Base-by-base conservation (phyloP, 1,140 invertebrate species). In the Mamestra configurata region DNA sequence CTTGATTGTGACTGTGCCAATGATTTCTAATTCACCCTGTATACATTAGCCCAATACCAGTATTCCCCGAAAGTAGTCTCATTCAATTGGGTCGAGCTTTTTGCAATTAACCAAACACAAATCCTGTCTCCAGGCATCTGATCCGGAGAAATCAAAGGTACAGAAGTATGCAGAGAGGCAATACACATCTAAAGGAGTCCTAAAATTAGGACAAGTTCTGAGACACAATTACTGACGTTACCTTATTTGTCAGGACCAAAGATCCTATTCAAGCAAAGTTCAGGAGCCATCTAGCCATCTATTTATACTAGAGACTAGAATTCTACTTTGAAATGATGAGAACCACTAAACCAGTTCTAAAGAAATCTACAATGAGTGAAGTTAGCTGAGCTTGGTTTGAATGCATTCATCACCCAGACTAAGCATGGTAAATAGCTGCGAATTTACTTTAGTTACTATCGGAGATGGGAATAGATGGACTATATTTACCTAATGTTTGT, bases 311-410 rank as follows among this genome's bases (percentile, higher is more conserved):
- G 59, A 40, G 20, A 0, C 53, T 10, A 55, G 20, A 55, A 20
- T 4, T 22, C 53, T 55, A 55, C 53, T 55, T 55, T 6, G 22
- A 13, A 11, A 22, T 55, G 10, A 24, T 11, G 11, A 15, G 53
- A n/a, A 18, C 27, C 59, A 18, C 59, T 35, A n/a, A 24, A 35
- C 1, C 15, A 15, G 27, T 18, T 10, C 59, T 61, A 37, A 31
- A 61, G 6, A 40, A 11, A 27, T 24, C 66, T 70, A 70, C 66
- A 70, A 70, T 70, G 66, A 70, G 27, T 70, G 66, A 70, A 27
- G 15, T 27, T 10, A 70, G 40, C 40, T n/a, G 40, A n/a, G 40
- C 66, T 11, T 49, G 8, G 13, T 27, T 11, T 22, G 20, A 24
- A 46, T 46, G 6, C 8, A 6, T 1, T 18, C 6, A 37, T 18